phyloP scores from a whole-genome alignment of 2,888 invertebrate species.

The Rotaria macrura region DNA sequence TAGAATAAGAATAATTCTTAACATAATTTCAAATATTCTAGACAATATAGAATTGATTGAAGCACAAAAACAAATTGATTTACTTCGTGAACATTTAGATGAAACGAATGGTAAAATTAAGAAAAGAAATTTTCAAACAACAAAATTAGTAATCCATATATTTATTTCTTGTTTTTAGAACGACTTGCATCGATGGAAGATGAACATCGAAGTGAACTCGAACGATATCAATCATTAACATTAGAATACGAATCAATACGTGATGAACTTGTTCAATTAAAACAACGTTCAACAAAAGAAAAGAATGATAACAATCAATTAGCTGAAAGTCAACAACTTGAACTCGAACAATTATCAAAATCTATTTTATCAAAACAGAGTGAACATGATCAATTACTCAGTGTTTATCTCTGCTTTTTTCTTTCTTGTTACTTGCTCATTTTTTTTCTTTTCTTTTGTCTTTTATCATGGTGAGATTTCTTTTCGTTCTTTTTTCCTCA shows the following conservation, averaged over 20 bases:
- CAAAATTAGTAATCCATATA: too few relatives aligned
- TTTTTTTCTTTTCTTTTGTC: slow-evolving; percentile 3
- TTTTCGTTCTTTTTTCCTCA: background rate
- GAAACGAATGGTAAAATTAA: background rate
- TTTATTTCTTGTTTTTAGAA: background rate
- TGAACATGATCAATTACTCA: background rate
- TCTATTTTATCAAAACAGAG: background rate
- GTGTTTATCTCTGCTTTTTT: background rate
- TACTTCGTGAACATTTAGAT: slow-evolving; percentile 13
- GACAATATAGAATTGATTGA: background rate
- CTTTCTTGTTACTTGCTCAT: slow-evolving; percentile 4
- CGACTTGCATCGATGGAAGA: background rate
- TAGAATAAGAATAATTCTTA: background rate
- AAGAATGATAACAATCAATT: background rate
- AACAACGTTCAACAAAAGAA: background rate
- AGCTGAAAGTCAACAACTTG: background rate
- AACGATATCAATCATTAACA: background rate
- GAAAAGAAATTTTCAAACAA: too few relatives aligned
- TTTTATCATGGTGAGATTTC: slow-evolving; percentile 3
- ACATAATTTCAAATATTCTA: background rate
- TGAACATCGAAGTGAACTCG: background rate
- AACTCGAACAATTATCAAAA: background rate
- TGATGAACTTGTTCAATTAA: slow-evolving; percentile 16
- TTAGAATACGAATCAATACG: background rate
- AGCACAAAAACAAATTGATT: background rate